Conservation (phyloP, 2,888 invertebrate genomes). For the Drosophila multiciliata region DNA sequence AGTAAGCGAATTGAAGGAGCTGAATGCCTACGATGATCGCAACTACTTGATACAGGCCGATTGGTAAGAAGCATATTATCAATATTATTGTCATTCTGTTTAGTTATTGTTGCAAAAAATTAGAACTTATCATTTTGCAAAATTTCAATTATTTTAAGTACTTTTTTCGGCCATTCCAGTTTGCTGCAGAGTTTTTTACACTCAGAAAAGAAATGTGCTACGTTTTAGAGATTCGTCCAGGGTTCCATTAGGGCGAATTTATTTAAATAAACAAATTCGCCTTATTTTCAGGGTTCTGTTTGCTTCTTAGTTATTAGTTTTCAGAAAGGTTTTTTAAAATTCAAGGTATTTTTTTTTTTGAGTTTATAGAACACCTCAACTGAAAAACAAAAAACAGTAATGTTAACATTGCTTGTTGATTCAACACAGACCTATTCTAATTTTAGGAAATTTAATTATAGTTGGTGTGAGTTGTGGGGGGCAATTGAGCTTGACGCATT, state of each 20-base stretch:
- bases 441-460: constrained; percentile 63
- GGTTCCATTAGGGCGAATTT: not conserved
- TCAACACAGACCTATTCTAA: constrained; percentile 20
- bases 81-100: not conserved
- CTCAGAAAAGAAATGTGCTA: not conserved
- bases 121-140: not conserved
- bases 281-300: not conserved
- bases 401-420: constrained; percentile 24
- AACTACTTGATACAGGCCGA: constrained; percentile 84
- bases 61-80: constrained; percentile 74
- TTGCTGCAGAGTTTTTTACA: not conserved
- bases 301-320: not conserved
- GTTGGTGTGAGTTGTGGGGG: constrained; percentile 42
- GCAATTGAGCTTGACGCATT: constrained; percentile 58
- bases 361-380: not conserved
- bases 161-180: not conserved
- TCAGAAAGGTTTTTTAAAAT: not conserved
- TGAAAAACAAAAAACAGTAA: constrained; percentile 5
- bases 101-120: not conserved
- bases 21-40: constrained; percentile 84
- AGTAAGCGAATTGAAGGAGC: constrained; percentile 80
- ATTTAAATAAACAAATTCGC: no score
- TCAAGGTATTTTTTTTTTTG: not conserved
- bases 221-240: not conserved
- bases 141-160: not conserved